phyloP scores from a whole-genome alignment of 2,888 invertebrate species.

The Piscicola geometra region DNA sequence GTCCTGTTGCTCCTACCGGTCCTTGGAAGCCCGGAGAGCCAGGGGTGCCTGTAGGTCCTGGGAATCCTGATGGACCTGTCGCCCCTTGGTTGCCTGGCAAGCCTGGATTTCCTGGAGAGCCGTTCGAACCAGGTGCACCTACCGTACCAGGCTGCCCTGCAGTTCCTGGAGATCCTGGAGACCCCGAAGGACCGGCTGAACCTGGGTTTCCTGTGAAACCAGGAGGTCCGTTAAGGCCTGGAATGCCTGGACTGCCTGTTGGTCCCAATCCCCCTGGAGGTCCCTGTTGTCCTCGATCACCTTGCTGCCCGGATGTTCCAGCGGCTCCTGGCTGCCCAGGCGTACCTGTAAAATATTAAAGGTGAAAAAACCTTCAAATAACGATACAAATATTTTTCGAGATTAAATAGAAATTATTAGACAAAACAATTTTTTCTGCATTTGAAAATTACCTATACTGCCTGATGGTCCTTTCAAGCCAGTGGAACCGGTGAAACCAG shows the following conservation, averaged over 20 bases:
- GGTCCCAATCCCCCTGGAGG: conserved; percentile 35
- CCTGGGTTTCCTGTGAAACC: conserved; percentile 36
- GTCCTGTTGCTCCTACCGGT: conserved; percentile 9
- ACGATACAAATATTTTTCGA: not conserved
- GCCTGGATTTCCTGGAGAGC: not conserved
- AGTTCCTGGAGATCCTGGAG: conserved; percentile 17
- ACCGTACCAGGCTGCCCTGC: conserved; percentile 26
- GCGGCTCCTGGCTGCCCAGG: conserved; percentile 10
- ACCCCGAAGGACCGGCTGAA: conserved; percentile 33
- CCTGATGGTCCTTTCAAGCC: conserved; percentile 38
- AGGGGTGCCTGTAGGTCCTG: conserved; percentile 22
- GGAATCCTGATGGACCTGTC: conserved; percentile 28
- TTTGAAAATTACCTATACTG: conserved; percentile 25
- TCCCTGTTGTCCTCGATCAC: conserved; percentile 37
- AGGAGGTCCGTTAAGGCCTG: conserved; percentile 31
- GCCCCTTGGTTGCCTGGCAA: conserved; percentile 35
- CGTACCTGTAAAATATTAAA: conserved; percentile 3
- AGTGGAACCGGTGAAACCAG: conserved; percentile 36
- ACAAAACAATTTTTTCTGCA: not conserved
- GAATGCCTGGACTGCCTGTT: conserved; percentile 30
- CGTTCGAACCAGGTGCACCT: conserved; percentile 7
- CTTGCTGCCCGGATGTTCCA: not conserved
- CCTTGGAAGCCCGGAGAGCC: conserved; percentile 18
- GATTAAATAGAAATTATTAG: not conserved
- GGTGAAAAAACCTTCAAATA: not conserved